Base-by-base conservation (phyloP, 2,797 vertebrate species). In the Lates japonicus region DNA sequence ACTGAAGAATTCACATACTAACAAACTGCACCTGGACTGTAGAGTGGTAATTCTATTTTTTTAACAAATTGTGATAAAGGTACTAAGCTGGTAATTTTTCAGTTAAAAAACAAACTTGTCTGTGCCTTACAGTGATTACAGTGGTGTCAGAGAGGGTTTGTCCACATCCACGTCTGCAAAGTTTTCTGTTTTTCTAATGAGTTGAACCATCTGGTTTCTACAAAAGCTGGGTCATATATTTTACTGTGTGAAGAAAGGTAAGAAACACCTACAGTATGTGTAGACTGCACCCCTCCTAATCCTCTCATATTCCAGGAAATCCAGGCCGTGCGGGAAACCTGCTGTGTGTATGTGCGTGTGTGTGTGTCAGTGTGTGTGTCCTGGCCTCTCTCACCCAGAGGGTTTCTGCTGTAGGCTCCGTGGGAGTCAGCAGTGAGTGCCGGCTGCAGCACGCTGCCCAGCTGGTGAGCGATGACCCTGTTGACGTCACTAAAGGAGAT, bases 401-500 rank as follows among this genome's bases (percentile, higher is more conserved):
- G 97, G 81, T 97, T 98, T 75, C 95, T 95, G 94, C 95, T 95
- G 87, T 97, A 98, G 80, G 70, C 82, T 41, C 83, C 87, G 0
- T 85, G 80, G 25, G 93, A 90, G 77, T 94, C 92, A 0, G 88
- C 73, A 0, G 94, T 92, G 80, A 96, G 95, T 0, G 93, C 83
- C 0, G 98, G 98, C 93, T 99, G 98, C 87, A 99, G 95, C 58
- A 98, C 84, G 12, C 95, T 96, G 67, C 96, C 98, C 88, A 99
- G 94, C 87, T 99, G 98, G 73, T 99, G 98, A 46, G 97, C 97
- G 1, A 99, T 97, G 25, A 98, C 97, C 82, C 92, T 92, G 72
- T 99, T 99, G 46, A 99, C 85, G 37, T 99, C 96, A 7, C 81
- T 80, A 87, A 99, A 97, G 60, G 97, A 98, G 84, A 99, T 97